These are phyloP conservation scores for Leptodirus hochenwartii DNA, from an alignment of 2,888 invertebrate genomes.

Conservation along the genomic window DNA sequence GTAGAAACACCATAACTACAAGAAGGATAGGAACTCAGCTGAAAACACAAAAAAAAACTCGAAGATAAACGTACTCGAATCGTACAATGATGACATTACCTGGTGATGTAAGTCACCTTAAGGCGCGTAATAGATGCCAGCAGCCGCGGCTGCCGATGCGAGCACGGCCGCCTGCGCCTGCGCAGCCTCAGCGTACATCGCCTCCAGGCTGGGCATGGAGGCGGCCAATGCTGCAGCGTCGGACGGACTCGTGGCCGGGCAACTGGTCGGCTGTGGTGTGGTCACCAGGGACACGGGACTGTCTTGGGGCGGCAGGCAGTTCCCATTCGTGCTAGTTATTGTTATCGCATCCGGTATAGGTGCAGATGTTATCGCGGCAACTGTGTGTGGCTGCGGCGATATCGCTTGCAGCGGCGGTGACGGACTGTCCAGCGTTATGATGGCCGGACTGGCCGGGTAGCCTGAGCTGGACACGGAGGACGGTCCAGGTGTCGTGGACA, in stretches of 20 bases:
- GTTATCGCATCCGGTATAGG: too few relatives aligned
- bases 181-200: too few relatives aligned
- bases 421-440: slow-evolving; percentile 45
- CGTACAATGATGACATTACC: too few relatives aligned
- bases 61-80: too few relatives aligned
- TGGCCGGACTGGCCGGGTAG: slow-evolving; percentile 36
- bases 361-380: too few relatives aligned
- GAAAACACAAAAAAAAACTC: too few relatives aligned
- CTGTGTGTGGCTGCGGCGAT: slow-evolving; percentile 17
- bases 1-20: too few relatives aligned
- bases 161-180: too few relatives aligned
- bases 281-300: slow-evolving; percentile 1
- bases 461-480: slow-evolving; percentile 39
- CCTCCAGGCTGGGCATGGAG: slow-evolving; percentile 22
- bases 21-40: too few relatives aligned
- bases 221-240: slow-evolving; percentile 7
- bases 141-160: too few relatives aligned
- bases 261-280: slow-evolving; percentile 11
- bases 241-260: slow-evolving; percentile 12
- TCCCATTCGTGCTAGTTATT: slow-evolving; percentile 16
- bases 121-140: too few relatives aligned
- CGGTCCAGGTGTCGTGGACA: slow-evolving; percentile 25
- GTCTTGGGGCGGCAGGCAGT: slow-evolving; percentile 9
- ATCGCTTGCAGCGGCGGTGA: slow-evolving; percentile 40
- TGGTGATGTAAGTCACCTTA: too few relatives aligned